Evolutionary conservation across 53 echinoderm and acorn worm species (phyloP).

Genomic region (Mesocentrotus franciscanus): DNA sequence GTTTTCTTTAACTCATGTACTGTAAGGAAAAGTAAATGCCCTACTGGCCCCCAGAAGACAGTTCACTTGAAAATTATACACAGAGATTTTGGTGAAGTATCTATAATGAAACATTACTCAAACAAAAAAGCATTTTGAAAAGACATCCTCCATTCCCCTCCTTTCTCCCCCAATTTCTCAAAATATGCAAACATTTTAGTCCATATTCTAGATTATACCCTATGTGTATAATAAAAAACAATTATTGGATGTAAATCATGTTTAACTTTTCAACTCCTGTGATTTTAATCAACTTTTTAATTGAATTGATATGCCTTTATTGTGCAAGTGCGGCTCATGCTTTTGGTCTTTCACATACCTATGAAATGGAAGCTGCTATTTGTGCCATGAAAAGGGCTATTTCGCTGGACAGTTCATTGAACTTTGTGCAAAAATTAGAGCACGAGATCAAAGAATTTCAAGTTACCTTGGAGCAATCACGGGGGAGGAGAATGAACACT

Average conservation of each 20-base stretch:
- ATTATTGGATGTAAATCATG: not conserved
- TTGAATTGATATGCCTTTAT: no score
- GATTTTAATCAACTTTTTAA: not conserved
- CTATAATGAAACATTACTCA: no score
- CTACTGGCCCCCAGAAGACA: no score
- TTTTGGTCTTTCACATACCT: not conserved
- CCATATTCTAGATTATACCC: no score
- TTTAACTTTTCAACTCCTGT: not conserved
- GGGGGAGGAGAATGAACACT: constrained; percentile 4
- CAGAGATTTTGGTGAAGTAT: no score
- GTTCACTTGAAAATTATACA: no score
- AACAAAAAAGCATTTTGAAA: no score
- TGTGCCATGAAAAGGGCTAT: not conserved
- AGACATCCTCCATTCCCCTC: no score
- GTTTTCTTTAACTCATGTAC: no score
- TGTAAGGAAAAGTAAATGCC: no score
- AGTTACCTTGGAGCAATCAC: not conserved
- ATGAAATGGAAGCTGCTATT: not conserved
- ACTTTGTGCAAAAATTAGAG: not conserved
- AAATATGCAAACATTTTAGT: no score
- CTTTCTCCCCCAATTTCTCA: no score
- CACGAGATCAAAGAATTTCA: not conserved
- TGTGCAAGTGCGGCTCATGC: not conserved
- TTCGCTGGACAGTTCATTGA: constrained; percentile 1
- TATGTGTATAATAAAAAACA: not conserved